Conservation (phyloP, 2,888 invertebrate genomes). For the Hoplodrina ambigua region DNA sequence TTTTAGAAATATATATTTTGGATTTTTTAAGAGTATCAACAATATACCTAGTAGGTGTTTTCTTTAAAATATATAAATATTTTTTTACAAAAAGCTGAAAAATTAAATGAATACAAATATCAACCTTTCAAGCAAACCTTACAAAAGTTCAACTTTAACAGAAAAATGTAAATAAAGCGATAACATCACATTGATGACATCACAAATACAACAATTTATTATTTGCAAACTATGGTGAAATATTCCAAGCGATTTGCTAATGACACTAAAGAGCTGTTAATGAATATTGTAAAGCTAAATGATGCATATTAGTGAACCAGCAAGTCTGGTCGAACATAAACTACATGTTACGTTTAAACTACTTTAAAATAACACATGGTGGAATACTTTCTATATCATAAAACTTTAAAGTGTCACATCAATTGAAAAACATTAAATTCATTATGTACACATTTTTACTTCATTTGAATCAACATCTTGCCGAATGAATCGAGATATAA, state of each 20-base stretch:
- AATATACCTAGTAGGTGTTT: not conserved
- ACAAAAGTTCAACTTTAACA: constrained; percentile 18
- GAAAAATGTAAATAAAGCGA: constrained; percentile 1
- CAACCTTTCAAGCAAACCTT: constrained; percentile 9
- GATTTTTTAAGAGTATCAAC: too few species aligned
- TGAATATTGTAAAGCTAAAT: constrained; percentile 30
- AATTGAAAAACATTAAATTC: constrained; percentile 24
- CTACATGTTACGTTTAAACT: constrained; percentile 27
- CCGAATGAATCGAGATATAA: constrained; percentile 33
- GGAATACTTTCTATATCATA: constrained; percentile 33
- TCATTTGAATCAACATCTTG: constrained; percentile 39
- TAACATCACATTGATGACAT: constrained; percentile 26
- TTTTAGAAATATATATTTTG: constrained; percentile 2
- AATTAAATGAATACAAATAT: constrained; percentile 11
- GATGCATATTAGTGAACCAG: constrained; percentile 17
- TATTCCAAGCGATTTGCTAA: constrained; percentile 31
- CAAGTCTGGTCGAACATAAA: constrained; percentile 26
- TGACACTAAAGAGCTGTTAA: constrained; percentile 25
- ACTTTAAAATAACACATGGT: constrained; percentile 32
- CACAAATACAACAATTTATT: constrained; percentile 22
- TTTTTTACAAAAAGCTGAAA: constrained; percentile 14
- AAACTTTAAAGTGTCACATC: constrained; percentile 40
- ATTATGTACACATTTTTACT: constrained; percentile 52
- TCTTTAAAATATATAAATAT: constrained; percentile 2
- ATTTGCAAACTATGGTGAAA: constrained; percentile 25